Conservation (phyloP, 2,888 invertebrate species). For the Lordiphosa fenestrarum region DNA sequence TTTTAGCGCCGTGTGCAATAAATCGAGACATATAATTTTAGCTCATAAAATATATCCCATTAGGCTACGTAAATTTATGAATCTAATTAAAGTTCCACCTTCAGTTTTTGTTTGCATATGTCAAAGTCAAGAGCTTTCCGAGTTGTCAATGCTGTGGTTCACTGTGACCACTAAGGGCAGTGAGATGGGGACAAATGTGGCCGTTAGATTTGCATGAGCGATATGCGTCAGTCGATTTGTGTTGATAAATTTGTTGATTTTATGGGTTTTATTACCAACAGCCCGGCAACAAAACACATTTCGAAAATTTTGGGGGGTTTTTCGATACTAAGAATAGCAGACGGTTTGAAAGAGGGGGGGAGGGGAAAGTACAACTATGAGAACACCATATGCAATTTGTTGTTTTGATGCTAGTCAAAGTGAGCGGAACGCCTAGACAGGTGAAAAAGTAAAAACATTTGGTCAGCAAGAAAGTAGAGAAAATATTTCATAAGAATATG, state of each 20-base stretch:
- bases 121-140: conserved; percentile 61
- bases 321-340: conserved; percentile 47
- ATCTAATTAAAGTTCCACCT: conserved; percentile 36
- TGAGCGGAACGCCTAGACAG: conserved; percentile 40
- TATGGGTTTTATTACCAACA: conserved; percentile 57
- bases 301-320: conserved; percentile 29
- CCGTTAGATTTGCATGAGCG: conserved; percentile 46
- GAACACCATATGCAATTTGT: conserved; percentile 25
- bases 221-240: conserved; percentile 62
- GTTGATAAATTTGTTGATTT: conserved; percentile 65
- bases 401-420: conserved; percentile 29
- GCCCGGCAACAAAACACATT: conserved; percentile 23
- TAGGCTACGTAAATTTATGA: conserved; percentile 34
- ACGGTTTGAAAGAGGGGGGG: conserved; percentile 8
- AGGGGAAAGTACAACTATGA: neutral
- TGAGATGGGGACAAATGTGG: conserved; percentile 3
- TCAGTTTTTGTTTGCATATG: conserved; percentile 27
- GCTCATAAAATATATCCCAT: conserved; percentile 22
- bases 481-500: conserved; percentile 9
- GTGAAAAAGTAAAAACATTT: conserved; percentile 46
- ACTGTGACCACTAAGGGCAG: conserved; percentile 9
- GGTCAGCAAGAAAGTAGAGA: neutral
- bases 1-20: conserved; percentile 67
- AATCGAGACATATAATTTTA: conserved; percentile 43
- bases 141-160: neutral